These are phyloP conservation scores for Aix galericulata DNA, from an alignment of 2,113 vertebrate genomes.

Conservation along the genomic window DNA sequence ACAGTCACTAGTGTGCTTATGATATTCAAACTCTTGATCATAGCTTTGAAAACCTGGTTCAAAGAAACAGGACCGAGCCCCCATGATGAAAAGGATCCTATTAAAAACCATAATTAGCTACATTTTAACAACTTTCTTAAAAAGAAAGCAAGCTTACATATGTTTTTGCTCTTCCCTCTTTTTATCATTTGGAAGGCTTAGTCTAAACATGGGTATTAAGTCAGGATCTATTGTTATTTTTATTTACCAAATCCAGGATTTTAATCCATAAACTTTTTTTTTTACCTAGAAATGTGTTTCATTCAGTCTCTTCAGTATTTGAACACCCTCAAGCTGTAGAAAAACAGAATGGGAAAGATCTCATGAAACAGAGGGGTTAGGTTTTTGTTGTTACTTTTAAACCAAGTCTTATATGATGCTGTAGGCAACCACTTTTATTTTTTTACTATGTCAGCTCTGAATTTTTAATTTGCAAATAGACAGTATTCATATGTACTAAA, in stretches of 20 bases:
- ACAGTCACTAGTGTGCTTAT: constrained; percentile 57
- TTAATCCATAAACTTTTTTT: constrained; percentile 10
- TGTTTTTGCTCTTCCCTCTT: constrained; percentile 15
- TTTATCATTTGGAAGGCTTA: constrained; percentile 51
- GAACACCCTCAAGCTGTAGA: not conserved
- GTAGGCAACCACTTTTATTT: not conserved
- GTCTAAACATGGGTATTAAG: constrained; percentile 42
- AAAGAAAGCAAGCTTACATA: constrained; percentile 11
- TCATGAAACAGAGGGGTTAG: not conserved
- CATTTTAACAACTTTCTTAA: constrained; percentile 38
- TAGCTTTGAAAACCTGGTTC: constrained; percentile 71
- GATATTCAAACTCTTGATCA: constrained; percentile 62
- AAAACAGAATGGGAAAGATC: not conserved
- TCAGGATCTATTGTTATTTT: constrained; percentile 44
- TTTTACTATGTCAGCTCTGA: not conserved
- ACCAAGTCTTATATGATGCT: not conserved
- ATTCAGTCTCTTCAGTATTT: not conserved
- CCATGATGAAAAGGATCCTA: constrained; percentile 69
- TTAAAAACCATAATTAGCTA: constrained; percentile 66
- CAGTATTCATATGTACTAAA: not conserved
- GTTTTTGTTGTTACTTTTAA: not conserved
- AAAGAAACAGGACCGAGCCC: constrained; percentile 57
- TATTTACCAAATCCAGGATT: not conserved
- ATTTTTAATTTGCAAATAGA: not conserved
- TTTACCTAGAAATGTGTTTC: not conserved